phyloP scores from a whole-genome alignment of 2,113 vertebrate species.

The Pycnonotus jocosus region DNA sequence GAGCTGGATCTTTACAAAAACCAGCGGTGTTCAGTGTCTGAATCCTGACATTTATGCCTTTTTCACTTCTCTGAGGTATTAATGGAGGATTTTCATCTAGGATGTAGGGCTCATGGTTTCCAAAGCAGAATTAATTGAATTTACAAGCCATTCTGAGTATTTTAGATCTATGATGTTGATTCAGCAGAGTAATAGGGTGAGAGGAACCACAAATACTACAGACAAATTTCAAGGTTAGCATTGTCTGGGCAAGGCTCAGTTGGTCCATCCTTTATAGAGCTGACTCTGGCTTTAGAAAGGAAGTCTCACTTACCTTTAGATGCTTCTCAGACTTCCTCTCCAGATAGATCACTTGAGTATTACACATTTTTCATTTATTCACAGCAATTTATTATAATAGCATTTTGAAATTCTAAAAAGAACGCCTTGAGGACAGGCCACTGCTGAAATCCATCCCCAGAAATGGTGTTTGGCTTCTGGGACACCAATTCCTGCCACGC shows the following conservation, averaged over 20 bases:
- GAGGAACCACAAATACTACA: constrained; percentile 6
- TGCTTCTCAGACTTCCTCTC: constrained; percentile 54
- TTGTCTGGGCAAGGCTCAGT: neutral
- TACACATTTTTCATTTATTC: neutral
- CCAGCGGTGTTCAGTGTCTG: constrained; percentile 57
- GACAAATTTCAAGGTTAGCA: neutral
- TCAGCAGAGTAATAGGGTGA: neutral
- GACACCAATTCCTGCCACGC: neutral
- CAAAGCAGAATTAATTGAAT: neutral
- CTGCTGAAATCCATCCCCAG: neutral
- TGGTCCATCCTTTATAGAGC: neutral
- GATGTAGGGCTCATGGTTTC: neutral
- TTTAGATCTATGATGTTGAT: neutral
- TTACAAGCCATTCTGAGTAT: constrained; percentile 6
- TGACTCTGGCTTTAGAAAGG: neutral
- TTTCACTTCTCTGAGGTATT: neutral
- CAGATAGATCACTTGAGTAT: constrained; percentile 55
- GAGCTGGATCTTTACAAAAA: constrained; percentile 51
- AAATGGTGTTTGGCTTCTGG: neutral
- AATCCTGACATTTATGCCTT: constrained; percentile 19
- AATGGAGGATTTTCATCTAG: neutral
- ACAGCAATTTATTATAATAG: neutral
- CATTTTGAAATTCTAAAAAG: neutral
- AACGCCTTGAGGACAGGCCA: neutral
- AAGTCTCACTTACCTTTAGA: constrained; percentile 55